Evolutionary conservation across 2,888 invertebrate genomes (phyloP).

Genomic region (Agrotis segetum): DNA sequence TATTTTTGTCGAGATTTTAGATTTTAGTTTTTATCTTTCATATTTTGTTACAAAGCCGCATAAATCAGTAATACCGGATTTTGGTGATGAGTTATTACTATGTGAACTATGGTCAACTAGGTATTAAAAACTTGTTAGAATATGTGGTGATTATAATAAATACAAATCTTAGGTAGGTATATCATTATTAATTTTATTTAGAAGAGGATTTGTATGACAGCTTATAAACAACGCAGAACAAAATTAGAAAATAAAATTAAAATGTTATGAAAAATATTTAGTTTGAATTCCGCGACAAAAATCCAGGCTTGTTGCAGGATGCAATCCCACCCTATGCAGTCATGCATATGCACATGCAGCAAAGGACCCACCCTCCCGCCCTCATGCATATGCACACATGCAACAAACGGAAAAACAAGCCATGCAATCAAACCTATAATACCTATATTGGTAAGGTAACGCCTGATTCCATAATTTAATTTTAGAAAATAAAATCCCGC

Average conservation of each 20-base stretch:
- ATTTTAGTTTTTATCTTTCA: constrained; percentile 25
- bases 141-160: constrained; percentile 21
- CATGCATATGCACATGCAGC: no score
- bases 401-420: no score
- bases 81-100: constrained; percentile 27
- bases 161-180: not conserved
- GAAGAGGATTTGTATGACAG: not conserved
- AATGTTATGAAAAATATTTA: no score
- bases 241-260: constrained; percentile 6
- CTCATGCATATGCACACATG: no score
- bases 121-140: constrained; percentile 7
- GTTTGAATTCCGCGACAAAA: no score
- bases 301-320: no score
- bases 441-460: no score
- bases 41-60: constrained; percentile 36
- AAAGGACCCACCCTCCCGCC: no score
- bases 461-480: no score
- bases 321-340: no score
- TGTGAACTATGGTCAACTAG: constrained; percentile 23
- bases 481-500: not conserved
- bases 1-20: constrained; percentile 36
- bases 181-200: not conserved
- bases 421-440: no score
- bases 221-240: not conserved
- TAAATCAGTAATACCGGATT: constrained; percentile 54